Evolutionary conservation across 2,888 invertebrate genomes (phyloP).

Genomic region (Conops quadrifasciatus): DNA sequence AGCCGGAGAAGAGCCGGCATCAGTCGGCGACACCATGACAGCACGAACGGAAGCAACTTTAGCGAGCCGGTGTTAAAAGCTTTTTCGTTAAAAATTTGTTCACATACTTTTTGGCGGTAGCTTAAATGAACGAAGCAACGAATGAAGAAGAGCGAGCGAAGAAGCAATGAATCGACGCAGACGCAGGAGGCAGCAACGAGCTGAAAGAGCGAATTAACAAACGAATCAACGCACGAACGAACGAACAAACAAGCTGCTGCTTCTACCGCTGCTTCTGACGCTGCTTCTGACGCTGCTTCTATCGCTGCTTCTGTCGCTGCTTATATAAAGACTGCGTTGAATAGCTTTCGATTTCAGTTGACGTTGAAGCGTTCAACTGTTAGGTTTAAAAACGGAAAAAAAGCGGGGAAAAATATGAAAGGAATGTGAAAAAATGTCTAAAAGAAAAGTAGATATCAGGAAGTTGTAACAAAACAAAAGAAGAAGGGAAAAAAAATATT

Average conservation of each 20-base stretch:
- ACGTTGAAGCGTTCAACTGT: conserved; percentile 40
- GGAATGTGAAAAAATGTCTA: not conserved
- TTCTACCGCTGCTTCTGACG: not conserved
- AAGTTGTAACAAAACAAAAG: not conserved
- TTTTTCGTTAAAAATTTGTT: no score
- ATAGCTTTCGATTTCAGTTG: conserved; percentile 45
- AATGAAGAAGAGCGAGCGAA: conserved; percentile 7
- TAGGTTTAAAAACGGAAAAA: conserved; percentile 25
- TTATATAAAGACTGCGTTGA: conserved; percentile 39
- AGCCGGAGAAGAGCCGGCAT: no score
- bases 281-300: conserved; percentile 4
- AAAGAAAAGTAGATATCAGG: not conserved
- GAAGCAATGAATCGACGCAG: not conserved
- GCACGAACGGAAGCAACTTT: no score
- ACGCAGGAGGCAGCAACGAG: not conserved
- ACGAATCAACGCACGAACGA: not conserved
- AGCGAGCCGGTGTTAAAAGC: no score
- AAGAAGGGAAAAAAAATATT: not conserved
- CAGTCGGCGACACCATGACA: no score
- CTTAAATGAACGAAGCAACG: no score
- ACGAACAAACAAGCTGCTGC: conserved; percentile 1
- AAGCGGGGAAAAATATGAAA: not conserved
- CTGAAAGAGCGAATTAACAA: not conserved
- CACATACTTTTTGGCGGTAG: no score
- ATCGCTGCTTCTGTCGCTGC: not conserved